Conservation (phyloP, 2,797 vertebrate species). For the Chelonia mydas region DNA sequence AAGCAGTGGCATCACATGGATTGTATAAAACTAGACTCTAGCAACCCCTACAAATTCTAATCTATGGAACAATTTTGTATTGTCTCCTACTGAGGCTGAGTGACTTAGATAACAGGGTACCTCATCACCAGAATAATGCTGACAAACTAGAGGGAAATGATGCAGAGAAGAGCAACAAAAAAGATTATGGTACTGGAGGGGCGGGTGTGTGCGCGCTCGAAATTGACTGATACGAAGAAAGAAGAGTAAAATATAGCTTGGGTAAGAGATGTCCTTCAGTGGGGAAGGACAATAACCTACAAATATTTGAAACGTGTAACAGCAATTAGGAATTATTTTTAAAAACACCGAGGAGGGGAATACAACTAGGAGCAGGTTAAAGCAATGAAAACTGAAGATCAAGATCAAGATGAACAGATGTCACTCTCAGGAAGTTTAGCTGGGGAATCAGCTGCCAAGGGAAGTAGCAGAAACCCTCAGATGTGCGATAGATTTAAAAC, state of each 20-base stretch:
- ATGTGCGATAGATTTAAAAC: not conserved
- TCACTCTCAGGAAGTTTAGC: not conserved
- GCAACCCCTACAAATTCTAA: not conserved
- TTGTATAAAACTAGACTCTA: too few species aligned
- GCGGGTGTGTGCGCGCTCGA: accelerated
- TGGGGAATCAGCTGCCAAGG: not conserved
- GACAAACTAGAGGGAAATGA: not conserved
- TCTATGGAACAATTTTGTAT: not conserved
- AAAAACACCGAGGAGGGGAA: not conserved
- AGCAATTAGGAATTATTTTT: not conserved
- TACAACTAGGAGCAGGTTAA: not conserved
- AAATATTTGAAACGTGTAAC: not conserved
- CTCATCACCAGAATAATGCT: not conserved
- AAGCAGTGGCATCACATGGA: too few species aligned
- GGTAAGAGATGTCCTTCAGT: not conserved
- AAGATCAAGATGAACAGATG: not conserved
- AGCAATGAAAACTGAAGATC: not conserved
- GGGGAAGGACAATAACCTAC: not conserved
- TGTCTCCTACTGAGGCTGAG: not conserved
- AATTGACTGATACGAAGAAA: not conserved
- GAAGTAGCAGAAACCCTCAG: not conserved
- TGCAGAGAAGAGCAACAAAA: not conserved
- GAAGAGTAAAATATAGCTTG: not conserved
- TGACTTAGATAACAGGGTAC: not conserved
- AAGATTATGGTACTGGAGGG: not conserved